These are phyloP conservation scores for Limosa lapponica DNA, from an alignment of 2,797 vertebrate species.

Conservation along the genomic window DNA sequence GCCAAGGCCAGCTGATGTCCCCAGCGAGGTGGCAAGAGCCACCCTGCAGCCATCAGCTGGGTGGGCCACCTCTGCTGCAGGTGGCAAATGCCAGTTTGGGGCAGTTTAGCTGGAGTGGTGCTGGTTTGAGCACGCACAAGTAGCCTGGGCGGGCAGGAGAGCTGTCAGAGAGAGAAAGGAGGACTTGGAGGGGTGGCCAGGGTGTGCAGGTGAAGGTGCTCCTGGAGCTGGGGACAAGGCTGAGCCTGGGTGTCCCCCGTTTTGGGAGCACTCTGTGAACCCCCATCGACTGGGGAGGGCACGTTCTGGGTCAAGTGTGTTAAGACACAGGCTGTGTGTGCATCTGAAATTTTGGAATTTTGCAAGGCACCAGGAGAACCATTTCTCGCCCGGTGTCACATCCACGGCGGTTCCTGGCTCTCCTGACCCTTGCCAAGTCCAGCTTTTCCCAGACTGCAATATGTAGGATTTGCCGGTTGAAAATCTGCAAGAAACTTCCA, in stretches of 20 bases:
- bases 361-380: background rate
- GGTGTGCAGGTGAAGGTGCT: background rate
- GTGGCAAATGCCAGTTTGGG: background rate
- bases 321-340: fast-evolving
- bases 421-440: background rate
- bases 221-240: background rate
- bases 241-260: background rate
- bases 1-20: background rate
- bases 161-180: background rate
- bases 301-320: fast-evolving
- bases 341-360: background rate
- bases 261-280: background rate
- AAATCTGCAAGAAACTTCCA: slow-evolving; percentile 16
- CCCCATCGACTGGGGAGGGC: background rate
- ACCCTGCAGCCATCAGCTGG: fast-evolving
- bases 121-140: background rate
- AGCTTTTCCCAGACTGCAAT: background rate
- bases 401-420: fast-evolving
- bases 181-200: background rate
- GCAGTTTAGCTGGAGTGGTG: background rate
- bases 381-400: background rate
- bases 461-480: background rate
- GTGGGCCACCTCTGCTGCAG: background rate
- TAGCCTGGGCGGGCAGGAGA: background rate
- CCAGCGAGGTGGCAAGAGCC: background rate